Evolutionary conservation across 2,888 invertebrate genomes (phyloP), one percentile per base, ranked within the genome.

Genomic region (Heliconius erato): DNA sequence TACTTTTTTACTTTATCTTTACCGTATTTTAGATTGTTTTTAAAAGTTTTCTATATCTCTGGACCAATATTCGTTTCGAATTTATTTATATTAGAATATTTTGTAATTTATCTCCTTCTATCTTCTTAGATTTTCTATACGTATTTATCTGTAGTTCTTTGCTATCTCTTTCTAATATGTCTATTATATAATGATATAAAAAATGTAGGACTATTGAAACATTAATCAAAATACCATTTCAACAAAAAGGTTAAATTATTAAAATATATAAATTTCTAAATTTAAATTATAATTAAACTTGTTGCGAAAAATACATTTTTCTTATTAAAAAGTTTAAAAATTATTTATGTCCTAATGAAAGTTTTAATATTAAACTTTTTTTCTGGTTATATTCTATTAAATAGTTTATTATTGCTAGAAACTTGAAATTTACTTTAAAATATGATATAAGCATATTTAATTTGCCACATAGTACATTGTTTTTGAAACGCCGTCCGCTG

Each of bases 51-150:
- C 32, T 65, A 65, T 74, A 35, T 76, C 81, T 92, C 91, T 87
- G 94, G 94, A 94, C 94, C 94, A 94, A 94, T 88, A 35, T 92
- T 94, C 81, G 86, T 93, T 93, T 93, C 89, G 90, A 93, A 92
- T 92, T 93, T 91, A 93, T 91, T 92, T 93, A 88, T 89, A 85
- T 86, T 90, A 86, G 91, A 89, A 87, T 87, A 88, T 91, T 91
- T 91, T 83, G 19, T 69, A 77, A 72, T 79, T 26, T 83, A 71
- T 82, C 59, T 82, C 79, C 80, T 76, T 71, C 35, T 77, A 71
- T 80, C 40, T 67, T 82, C 80, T 80, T 80, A 72, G 65, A 82
- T 54, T 74, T 79, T 82, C 74, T 76, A 80, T 77, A 59, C 71
- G 68, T 80, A 67, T 82, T 68, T 79, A 82, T 82, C 40, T 74